Conservation (phyloP, 2,888 invertebrate genomes). For the Amblyjoppa proteus region DNA sequence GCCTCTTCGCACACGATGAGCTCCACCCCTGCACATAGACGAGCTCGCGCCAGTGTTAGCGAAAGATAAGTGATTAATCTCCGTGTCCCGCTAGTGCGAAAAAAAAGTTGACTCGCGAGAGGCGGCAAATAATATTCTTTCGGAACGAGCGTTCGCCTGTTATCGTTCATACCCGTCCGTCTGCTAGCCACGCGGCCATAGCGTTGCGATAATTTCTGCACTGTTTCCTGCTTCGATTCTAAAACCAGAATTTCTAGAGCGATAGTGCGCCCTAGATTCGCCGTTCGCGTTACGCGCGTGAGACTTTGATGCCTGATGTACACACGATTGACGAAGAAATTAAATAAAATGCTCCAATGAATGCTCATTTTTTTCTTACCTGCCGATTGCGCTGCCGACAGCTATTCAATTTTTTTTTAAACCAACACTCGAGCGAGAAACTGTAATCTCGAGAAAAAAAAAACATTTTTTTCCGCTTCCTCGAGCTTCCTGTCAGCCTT, state of each 20-base stretch:
- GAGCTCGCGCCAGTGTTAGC: constrained; percentile 30
- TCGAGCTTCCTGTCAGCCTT: neutral
- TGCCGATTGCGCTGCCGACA: neutral
- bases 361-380: neutral
- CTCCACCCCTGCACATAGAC: constrained; percentile 22
- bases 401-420: neutral
- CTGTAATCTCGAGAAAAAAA: neutral
- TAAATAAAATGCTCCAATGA: neutral
- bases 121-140: constrained; percentile 56
- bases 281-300: neutral
- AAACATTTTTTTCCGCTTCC: neutral
- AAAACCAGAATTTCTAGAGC: constrained; percentile 71
- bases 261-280: constrained; percentile 65
- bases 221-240: constrained; percentile 72
- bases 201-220: constrained; percentile 74
- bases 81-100: constrained; percentile 56
- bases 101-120: constrained; percentile 50
- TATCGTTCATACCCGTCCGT: constrained; percentile 53
- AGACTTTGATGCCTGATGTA: neutral
- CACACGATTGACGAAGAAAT: neutral
- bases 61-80: constrained; percentile 62
- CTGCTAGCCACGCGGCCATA: constrained; percentile 11
- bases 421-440: neutral
- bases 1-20: constrained; percentile 69
- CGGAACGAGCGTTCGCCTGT: constrained; percentile 27